These are phyloP conservation scores for Euproctis similis DNA, from an alignment of 2,888 invertebrate genomes.

Conservation along the genomic window DNA sequence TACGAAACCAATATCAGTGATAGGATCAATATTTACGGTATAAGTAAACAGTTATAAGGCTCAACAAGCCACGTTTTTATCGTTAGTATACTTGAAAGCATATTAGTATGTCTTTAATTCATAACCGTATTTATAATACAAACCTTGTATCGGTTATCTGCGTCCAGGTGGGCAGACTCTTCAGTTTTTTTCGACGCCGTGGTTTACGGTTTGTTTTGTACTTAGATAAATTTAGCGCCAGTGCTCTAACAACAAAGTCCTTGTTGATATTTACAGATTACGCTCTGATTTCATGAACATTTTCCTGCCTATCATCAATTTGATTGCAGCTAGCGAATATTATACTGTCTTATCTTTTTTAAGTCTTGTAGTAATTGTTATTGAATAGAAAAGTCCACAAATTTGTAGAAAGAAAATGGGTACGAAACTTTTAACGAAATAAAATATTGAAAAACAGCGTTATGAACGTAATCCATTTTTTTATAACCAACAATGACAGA, in stretches of 20 bases:
- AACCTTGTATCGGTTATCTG: conserved; percentile 50
- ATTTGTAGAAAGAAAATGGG: conserved; percentile 14
- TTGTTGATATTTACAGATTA: conserved; percentile 24
- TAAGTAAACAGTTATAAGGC: too few species aligned
- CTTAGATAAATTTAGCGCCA: conserved; percentile 25
- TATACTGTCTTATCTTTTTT: neutral
- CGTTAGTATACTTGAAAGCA: too few species aligned
- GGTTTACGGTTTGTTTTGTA: conserved; percentile 36
- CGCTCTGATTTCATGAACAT: conserved; percentile 12
- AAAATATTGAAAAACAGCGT: conserved; percentile 11
- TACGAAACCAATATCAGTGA: too few species aligned
- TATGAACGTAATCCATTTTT: conserved; percentile 16
- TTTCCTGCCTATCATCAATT: too few species aligned
- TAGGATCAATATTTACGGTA: too few species aligned
- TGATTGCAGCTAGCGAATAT: too few species aligned
- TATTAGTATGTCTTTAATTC: too few species aligned
- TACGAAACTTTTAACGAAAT: conserved; percentile 10
- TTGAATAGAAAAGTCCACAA: conserved; percentile 10
- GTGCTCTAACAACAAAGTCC: conserved; percentile 18
- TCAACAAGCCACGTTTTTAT: too few species aligned
- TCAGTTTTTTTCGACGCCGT: conserved; percentile 57
- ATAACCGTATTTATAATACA: too few species aligned
- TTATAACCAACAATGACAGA: too few species aligned
- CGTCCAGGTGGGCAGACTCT: conserved; percentile 43
- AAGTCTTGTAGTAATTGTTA: conserved; percentile 3